Evolutionary conservation across 2,113 vertebrate genomes (phyloP), one percentile per base, ranked within the genome.

Genomic region (Tricholaema leucomelas): DNA sequence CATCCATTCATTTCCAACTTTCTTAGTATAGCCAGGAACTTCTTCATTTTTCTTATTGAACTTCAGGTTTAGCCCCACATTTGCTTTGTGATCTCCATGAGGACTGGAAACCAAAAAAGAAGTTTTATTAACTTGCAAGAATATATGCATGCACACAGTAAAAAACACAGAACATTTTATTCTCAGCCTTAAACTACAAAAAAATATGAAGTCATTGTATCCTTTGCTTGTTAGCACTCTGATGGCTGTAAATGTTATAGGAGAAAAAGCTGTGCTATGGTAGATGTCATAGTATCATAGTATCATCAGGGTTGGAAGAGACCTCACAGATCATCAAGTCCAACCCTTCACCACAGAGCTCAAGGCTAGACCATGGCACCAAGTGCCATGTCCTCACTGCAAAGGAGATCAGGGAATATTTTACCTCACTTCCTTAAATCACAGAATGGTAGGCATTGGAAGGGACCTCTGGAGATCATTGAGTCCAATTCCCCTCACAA

Each of bases 11-110:
- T 98, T 99, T 80, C 99, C 99, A 11, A 98, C 98, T 92, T 98
- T 99, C 97, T 99, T 99, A 46, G 99, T 99, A 93, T 99, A 99
- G 24, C 99, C 99, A 71, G 99, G 99, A 67, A 99, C 99, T 95
- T 99, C 99, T 95, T 99, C 99, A 75, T 99, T 99, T 97, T 99
- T 99, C 97, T 99, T 99, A 97, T 99, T 99, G 95, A 99, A 99
- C 92, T 99, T 99, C 60, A 99, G 97, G 96, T 99, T 99, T 81
- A 99, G 98, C 69, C 99, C 99, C 67, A 99, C 98, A 65, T 99
- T 99, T 42, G 98, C 97, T 97, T 97, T 99, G 92, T 99, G 99
- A 92, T 99, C 99, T 92, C 99, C 99, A 92, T 99, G 99, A 56
- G 99, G 99, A 95, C 99, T 99, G 91, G 52, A 96, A 89, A 84